phyloP scores from a whole-genome alignment of 1,140 invertebrate genomes.

The Drosophila pandora region DNA sequence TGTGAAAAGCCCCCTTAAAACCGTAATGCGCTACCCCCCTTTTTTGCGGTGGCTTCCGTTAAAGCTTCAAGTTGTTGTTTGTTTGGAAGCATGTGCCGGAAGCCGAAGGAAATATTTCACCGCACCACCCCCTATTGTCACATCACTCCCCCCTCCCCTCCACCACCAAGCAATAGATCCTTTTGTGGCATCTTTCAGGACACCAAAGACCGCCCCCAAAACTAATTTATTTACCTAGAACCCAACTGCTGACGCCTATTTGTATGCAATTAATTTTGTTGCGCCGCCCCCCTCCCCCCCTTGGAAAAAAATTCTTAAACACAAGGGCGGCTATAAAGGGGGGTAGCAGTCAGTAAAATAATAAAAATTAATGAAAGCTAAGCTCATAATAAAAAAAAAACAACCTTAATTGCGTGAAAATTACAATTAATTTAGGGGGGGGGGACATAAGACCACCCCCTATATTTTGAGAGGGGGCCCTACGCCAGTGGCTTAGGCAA shows the following conservation, averaged over 20 bases:
- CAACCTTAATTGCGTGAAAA: neutral
- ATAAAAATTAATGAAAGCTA: slow-evolving; percentile 2
- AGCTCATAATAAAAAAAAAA: neutral
- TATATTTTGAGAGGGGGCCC: neutral
- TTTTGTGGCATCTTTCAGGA: slow-evolving; percentile 9
- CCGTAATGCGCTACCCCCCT: neutral
- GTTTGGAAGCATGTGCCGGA: slow-evolving; percentile 39
- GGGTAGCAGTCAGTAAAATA: neutral
- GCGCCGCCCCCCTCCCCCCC: slow-evolving; percentile 5
- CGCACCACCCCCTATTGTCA: slow-evolving; percentile 26
- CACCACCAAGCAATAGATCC: slow-evolving; percentile 9
- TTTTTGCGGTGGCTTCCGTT: slow-evolving; percentile 23
- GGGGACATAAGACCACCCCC: too few relatives aligned
- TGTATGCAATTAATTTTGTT: slow-evolving; percentile 76
- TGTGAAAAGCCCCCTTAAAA: neutral
- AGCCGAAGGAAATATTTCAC: slow-evolving; percentile 11
- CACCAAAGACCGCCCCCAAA: slow-evolving; percentile 17
- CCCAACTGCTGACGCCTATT: slow-evolving; percentile 56
- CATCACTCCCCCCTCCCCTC: neutral
- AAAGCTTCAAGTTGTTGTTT: slow-evolving; percentile 41
- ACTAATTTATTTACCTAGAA: slow-evolving; percentile 58
- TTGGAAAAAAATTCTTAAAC: neutral
- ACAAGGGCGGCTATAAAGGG: neutral
- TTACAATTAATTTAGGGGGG: neutral
- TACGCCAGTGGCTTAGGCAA: slow-evolving; percentile 44